Evolutionary conservation across 2,888 invertebrate genomes (phyloP), one percentile per base, ranked within the genome.

Genomic region (Tachina fera): DNA sequence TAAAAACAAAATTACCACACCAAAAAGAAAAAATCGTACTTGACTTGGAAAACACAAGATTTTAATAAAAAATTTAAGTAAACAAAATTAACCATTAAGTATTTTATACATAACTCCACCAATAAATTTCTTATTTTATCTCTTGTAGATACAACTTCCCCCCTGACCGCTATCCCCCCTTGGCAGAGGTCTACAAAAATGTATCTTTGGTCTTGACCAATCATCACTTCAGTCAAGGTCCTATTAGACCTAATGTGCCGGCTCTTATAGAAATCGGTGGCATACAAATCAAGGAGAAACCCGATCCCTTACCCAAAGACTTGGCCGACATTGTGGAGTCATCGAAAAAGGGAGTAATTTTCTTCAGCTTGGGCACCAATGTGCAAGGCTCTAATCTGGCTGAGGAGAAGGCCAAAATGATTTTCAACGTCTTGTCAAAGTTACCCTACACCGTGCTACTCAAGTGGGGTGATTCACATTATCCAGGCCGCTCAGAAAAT

Each of bases 391-490:
- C 67, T 0, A 94, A 87, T 45, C 45, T 88, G 3, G 77, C 84
- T 3, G 58, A 77, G 13, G 88, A 88, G 1, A 88, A 87, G 88
- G 92, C 92, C n/a, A 91, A 94, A 60, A 93, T 93, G 2, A 93
- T 96, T 65, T 89, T 95, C 9, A 94, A 94, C 74, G 94, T 94
- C 9, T 95, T 96, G 76, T 92, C 93, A 3, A 93, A 93, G 84
- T 87, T 95, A 1, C 94, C 95, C 85, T 94, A 95, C 76, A 94
- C 93, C 4, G 93, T 96, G 0, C 87, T 96, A 9, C 95, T 95
- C 95, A 95, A 95, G 92, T 95, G 95, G 94, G 95, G 95, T 88
- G 88, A 87, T 19, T 94, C 94, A 0, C 93, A 94, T 11, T 77
- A 67, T n/a, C 87, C 88, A 19, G 89, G 89, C 0, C 90, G 90